Conservation (phyloP, 2,888 invertebrate species). For the Andrena minutula region DNA sequence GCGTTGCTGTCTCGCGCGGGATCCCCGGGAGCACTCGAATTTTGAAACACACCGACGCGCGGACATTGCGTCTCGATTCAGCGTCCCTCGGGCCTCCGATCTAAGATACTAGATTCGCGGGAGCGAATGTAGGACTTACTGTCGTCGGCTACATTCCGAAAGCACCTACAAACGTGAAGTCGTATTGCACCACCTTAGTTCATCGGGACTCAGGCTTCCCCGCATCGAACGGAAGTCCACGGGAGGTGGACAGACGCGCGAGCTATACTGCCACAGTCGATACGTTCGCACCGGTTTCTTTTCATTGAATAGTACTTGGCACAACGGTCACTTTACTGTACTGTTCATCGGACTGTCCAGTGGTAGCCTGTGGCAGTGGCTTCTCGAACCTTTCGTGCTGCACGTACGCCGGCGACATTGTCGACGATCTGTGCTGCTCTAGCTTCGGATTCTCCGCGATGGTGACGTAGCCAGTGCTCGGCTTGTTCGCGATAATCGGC, state of each 20-base stretch:
- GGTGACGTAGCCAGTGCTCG: constrained; percentile 76
- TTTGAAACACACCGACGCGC: constrained; percentile 20
- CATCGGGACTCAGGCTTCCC: constrained; percentile 20
- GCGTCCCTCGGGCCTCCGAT: constrained; percentile 15
- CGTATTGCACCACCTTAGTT: constrained; percentile 59
- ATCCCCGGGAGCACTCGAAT: constrained; percentile 34
- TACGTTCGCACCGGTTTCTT: constrained; percentile 28
- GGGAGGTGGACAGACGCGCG: constrained; percentile 20
- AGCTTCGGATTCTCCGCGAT: constrained; percentile 72
- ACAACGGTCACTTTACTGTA: constrained; percentile 82
- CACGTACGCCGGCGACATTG: constrained; percentile 66
- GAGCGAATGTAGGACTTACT: constrained; percentile 38
- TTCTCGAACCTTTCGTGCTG: constrained; percentile 76
- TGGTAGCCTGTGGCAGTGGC: constrained; percentile 57
- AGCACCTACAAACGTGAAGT: constrained; percentile 60
- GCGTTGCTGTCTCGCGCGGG: background rate
- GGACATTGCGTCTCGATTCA: constrained; percentile 4
- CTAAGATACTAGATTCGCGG: constrained; percentile 41
- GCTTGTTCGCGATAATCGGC: constrained; percentile 54
- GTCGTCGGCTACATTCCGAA: constrained; percentile 38
- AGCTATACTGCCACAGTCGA: constrained; percentile 50
- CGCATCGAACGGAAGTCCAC: constrained; percentile 26
- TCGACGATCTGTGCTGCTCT: constrained; percentile 58
- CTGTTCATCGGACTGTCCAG: constrained; percentile 75
- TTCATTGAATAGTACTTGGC: constrained; percentile 78